Evolutionary conservation across 2,113 vertebrate species (phyloP).

Genomic region (Amblyopsis rosae): DNA sequence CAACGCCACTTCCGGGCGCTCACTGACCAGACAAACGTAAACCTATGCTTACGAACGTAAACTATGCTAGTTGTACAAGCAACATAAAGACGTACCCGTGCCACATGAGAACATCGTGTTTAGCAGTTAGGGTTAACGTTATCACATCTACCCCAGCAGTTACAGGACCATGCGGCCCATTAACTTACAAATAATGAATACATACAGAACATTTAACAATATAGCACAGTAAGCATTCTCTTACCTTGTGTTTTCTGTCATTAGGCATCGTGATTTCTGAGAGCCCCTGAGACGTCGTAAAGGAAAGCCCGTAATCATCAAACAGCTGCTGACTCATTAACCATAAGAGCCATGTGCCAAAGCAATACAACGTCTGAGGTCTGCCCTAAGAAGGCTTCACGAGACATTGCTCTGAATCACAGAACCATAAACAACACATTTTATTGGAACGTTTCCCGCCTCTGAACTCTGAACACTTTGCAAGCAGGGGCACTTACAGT

Average conservation of each 20-base stretch:
- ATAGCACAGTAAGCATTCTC: not conserved
- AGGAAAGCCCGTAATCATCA: not conserved
- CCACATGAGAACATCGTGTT: too few relatives aligned
- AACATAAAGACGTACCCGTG: too few relatives aligned
- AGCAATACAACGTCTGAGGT: not conserved
- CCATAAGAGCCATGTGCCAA: slow-evolving; percentile 6
- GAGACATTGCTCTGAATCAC: not conserved
- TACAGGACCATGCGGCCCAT: too few relatives aligned
- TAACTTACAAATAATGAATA: too few relatives aligned
- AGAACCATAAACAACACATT: not conserved
- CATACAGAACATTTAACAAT: not conserved
- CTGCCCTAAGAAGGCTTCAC: not conserved
- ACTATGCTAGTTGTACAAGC: too few relatives aligned
- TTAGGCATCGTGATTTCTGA: slow-evolving; percentile 68
- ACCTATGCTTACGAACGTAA: too few relatives aligned
- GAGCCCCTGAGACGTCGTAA: not conserved
- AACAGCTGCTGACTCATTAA: not conserved
- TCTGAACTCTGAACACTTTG: too few relatives aligned
- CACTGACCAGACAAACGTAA: too few relatives aligned
- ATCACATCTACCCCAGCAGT: too few relatives aligned
- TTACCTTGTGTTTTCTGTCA: slow-evolving; percentile 3
- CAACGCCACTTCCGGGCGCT: too few relatives aligned
- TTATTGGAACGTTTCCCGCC: not conserved
- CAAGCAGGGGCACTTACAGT: too few relatives aligned
- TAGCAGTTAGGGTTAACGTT: too few relatives aligned